Conservation (phyloP, 2,888 invertebrate species). For the Marasmarcha lunaedactyla region DNA sequence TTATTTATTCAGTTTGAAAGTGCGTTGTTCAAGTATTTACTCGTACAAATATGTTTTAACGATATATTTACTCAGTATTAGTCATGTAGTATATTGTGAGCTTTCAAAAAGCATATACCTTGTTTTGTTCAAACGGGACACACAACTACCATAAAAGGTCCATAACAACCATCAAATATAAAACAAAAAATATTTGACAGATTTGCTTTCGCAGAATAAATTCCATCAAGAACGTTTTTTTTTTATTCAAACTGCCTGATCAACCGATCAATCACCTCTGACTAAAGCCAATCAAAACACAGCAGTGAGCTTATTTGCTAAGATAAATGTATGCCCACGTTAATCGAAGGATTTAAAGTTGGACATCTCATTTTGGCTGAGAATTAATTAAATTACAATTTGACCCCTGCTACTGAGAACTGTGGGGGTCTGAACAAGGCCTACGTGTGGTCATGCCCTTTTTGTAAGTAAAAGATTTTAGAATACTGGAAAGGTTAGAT, state of each 20-base stretch:
- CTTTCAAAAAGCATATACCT: no score
- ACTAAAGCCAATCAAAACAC: not conserved
- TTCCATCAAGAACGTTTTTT: no score
- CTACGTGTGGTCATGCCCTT: constrained; percentile 33
- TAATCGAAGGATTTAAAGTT: not conserved
- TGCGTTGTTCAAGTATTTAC: no score
- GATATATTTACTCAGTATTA: no score
- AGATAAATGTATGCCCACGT: not conserved
- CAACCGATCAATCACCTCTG: not conserved
- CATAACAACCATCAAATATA: no score
- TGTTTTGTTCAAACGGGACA: no score
- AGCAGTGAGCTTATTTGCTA: not conserved
- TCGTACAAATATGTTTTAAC: no score
- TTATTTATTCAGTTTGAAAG: no score
- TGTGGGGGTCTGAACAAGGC: constrained; percentile 29
- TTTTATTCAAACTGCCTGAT: not conserved
- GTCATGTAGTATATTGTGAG: no score
- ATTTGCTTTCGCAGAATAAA: no score
- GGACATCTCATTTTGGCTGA: constrained; percentile 4
- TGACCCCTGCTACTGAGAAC: constrained; percentile 48
- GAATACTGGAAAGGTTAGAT: constrained; percentile 10
- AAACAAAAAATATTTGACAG: no score
- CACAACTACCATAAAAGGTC: no score
- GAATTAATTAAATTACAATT: constrained; percentile 58
- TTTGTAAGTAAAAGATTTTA: constrained; percentile 4